Conservation (phyloP, 2,113 vertebrate genomes). For the Carollia perspicillata region DNA sequence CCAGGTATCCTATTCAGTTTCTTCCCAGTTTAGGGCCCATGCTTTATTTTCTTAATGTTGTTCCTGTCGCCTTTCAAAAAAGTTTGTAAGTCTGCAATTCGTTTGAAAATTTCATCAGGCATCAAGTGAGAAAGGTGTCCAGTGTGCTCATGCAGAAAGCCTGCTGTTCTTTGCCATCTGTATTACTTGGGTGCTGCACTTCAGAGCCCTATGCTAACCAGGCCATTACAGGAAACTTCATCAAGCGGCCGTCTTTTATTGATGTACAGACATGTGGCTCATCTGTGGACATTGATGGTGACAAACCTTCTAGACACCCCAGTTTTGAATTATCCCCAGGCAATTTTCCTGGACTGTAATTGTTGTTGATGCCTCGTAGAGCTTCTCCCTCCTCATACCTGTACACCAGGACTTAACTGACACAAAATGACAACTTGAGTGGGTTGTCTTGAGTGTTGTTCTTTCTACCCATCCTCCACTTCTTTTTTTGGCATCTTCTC, state of each 20-base stretch:
- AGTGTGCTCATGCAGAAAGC: not conserved
- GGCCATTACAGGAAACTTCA: not conserved
- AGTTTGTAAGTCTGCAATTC: conserved; percentile 23
- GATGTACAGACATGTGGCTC: not conserved
- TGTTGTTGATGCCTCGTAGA: not conserved
- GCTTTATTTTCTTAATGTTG: conserved; percentile 19
- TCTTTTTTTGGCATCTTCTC: not conserved
- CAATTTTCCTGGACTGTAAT: not conserved
- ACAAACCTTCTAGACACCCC: not conserved
- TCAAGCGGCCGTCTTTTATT: not conserved
- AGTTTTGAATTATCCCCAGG: not conserved
- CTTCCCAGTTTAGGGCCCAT: not conserved
- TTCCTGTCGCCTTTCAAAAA: conserved; percentile 24
- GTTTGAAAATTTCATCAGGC: conserved; percentile 52
- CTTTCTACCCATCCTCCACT: not conserved
- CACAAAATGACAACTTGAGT: not conserved
- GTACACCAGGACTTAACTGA: not conserved
- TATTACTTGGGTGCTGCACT: not conserved
- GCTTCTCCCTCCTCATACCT: not conserved
- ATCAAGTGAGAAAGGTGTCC: not conserved
- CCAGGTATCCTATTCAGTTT: not conserved
- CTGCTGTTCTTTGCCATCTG: not conserved
- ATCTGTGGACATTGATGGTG: not conserved
- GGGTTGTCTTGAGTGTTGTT: not conserved
- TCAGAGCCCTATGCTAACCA: not conserved